Evolutionary conservation across 30 jellyfish, hydroid and myxozoan genomes (phyloP).

Genomic region (Turritopsis dohrnii): DNA sequence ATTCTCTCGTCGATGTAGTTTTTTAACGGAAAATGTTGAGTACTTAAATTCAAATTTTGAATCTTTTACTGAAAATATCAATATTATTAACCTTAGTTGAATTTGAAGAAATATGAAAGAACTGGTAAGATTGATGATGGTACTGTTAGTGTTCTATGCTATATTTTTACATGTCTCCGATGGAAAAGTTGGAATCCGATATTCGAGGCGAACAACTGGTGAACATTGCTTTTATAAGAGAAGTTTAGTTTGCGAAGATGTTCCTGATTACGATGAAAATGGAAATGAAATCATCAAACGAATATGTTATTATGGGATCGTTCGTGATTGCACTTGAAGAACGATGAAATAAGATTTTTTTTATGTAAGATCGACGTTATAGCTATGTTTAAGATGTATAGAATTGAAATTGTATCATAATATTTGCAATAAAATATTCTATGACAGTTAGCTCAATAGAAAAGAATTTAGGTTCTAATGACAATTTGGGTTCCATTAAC

Average conservation of each 20-base stretch:
- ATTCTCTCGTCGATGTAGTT: too few relatives aligned
- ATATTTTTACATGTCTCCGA: not conserved
- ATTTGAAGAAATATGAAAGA: not conserved
- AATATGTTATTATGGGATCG: not conserved
- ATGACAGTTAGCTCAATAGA: too few relatives aligned
- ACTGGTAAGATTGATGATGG: not conserved
- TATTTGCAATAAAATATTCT: too few relatives aligned
- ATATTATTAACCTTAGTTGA: too few relatives aligned
- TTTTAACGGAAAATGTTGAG: too few relatives aligned
- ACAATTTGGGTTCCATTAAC: too few relatives aligned
- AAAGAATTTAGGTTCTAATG: too few relatives aligned
- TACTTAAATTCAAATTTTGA: too few relatives aligned
- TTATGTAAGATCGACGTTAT: not conserved
- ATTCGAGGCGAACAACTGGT: not conserved
- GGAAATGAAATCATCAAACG: not conserved
- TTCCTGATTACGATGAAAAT: not conserved
- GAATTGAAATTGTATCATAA: not conserved
- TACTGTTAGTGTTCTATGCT: not conserved
- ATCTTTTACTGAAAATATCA: too few relatives aligned
- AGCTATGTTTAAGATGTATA: not conserved
- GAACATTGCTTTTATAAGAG: not conserved
- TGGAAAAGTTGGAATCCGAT: too few relatives aligned
- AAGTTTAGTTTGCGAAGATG: not conserved
- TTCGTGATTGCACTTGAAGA: not conserved
- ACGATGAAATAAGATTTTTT: too few relatives aligned